Conservation (phyloP, 1,140 invertebrate genomes). For the Heliconius eleuchia region DNA sequence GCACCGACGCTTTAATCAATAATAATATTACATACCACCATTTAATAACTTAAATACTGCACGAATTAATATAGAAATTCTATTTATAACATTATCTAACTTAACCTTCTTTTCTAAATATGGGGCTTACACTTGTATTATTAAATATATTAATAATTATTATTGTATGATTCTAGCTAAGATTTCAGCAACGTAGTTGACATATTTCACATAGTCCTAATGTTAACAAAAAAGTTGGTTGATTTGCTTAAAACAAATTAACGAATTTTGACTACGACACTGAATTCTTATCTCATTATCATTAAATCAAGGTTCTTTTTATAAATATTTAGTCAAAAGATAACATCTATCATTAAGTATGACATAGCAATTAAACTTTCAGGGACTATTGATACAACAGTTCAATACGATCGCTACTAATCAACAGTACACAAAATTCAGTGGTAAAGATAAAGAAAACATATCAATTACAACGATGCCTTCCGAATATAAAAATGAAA, state of each 20-base stretch:
- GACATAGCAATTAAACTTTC: constrained; percentile 51
- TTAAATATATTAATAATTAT: constrained; percentile 4
- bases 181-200: constrained; percentile 6
- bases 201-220: neutral
- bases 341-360: constrained; percentile 30
- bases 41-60: constrained; percentile 22
- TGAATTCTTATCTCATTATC: constrained; percentile 19
- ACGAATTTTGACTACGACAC: constrained; percentile 9
- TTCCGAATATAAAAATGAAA: constrained; percentile 59
- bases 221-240: neutral
- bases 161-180: neutral
- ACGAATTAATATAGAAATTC: constrained; percentile 8
- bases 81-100: constrained; percentile 15
- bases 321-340: constrained; percentile 2
- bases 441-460: constrained; percentile 53
- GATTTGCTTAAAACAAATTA: neutral
- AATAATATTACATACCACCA: constrained; percentile 27
- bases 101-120: neutral
- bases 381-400: constrained; percentile 76
- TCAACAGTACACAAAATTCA: constrained; percentile 69
- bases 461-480: constrained; percentile 63
- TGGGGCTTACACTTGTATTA: constrained; percentile 11
- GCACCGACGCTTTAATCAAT: constrained; percentile 33
- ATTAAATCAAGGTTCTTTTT: neutral
- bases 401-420: constrained; percentile 74